Conservation (phyloP, 2,113 vertebrate genomes). For the Antechinus stuartii region DNA sequence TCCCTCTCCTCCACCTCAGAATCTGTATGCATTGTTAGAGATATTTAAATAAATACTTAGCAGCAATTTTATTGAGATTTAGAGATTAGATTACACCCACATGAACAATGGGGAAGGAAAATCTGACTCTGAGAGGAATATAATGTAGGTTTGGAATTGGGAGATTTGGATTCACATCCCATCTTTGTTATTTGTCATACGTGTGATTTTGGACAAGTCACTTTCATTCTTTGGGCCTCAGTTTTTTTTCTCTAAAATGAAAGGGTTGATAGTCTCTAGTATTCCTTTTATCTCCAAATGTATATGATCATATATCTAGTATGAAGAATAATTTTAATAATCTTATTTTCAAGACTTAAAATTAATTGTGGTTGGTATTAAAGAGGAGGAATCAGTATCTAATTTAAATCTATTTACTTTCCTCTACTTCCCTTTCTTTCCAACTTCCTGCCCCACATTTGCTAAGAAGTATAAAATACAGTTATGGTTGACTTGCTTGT, state of each 20-base stretch:
- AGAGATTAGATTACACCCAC: background rate
- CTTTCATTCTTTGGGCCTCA: background rate
- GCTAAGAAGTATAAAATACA: background rate
- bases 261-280: background rate
- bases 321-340: background rate
- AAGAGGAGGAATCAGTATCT: background rate
- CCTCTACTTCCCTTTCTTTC: background rate
- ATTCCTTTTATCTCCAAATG: background rate
- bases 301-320: background rate
- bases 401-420: background rate
- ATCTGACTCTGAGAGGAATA: background rate
- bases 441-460: background rate
- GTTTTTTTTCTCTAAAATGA: background rate
- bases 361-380: background rate
- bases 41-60: background rate
- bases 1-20: background rate
- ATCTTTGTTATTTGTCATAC: background rate
- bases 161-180: background rate
- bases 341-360: background rate
- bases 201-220: background rate
- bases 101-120: background rate
- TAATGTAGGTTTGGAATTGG: background rate
- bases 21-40: background rate
- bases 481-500: background rate
- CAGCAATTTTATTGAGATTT: background rate